Percentiles rank a stretch among this genome's conserved stretches.
These are phyloP conservation scores for Eristalis arbustorum DNA, from an alignment of 2,888 invertebrate species.

Conservation along the genomic window DNA sequence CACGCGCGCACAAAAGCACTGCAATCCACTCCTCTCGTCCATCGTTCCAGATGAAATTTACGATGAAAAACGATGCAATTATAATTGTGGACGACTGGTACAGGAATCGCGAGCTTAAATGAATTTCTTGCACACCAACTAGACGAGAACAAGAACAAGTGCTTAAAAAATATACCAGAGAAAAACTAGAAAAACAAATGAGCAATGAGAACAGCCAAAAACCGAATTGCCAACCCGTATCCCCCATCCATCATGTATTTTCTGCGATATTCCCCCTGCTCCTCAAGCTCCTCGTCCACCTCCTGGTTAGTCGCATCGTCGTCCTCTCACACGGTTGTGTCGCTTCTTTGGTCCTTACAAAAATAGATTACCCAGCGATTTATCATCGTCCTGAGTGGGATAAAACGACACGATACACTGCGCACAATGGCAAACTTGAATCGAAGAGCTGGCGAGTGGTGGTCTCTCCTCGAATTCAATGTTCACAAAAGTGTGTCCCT, in stretches of 20 bases:
- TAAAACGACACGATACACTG: constrained; percentile 19
- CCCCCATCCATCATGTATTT: constrained; percentile 55
- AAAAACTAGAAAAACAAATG: constrained; percentile 11
- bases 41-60: no score
- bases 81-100: constrained; percentile 49
- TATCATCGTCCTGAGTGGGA: constrained; percentile 38
- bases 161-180: constrained; percentile 18
- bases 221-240: constrained; percentile 51
- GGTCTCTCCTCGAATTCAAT: constrained; percentile 29
- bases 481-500: constrained; percentile 10
- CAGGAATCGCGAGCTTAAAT: not conserved
- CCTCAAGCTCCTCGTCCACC: not conserved
- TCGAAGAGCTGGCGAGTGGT: constrained; percentile 16
- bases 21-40: not conserved
- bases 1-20: constrained; percentile 14
- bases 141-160: not conserved
- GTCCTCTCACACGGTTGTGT: no score
- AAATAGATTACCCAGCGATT: constrained; percentile 58
- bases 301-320: not conserved
- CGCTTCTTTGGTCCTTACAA: constrained; percentile 8
- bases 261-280: constrained; percentile 4
- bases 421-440: constrained; percentile 42
- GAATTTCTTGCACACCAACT: constrained; percentile 12
- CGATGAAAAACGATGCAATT: constrained; percentile 67
- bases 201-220: constrained; percentile 11